Base-by-base conservation (phyloP, 2,888 invertebrate genomes). In the Drosophila longiperda region DNA sequence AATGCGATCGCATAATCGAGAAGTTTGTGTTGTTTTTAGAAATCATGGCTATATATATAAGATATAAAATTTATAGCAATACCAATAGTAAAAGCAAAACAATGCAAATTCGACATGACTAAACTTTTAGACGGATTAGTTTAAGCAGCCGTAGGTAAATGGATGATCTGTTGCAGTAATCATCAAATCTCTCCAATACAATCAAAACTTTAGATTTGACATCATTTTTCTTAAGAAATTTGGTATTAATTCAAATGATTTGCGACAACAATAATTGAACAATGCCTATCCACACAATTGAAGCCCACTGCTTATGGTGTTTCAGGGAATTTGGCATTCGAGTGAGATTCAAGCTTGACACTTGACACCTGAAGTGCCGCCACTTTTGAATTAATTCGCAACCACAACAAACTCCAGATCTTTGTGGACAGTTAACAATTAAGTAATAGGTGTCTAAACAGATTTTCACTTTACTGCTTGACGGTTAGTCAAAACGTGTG, bases 321-420 rank as follows among this genome's bases (percentile, higher is more conserved):
- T 45, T 23, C 50, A 60, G 54, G 23, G 59, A 52, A 59, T 62
- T 70, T 66, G 36, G 75, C 57, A 54, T 70, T 62, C 53, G 53
- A 60, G 60, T 54, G 5, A 49, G 49, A 29, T 20, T 26, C 55
- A 29, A 67, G 38, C 77, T 8, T 23, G 23, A 7, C 45, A 76
- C 87, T 89, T 89, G 87, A 87, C 85, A 80, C 78, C 55, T 85
- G 32, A 66, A 89, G 83, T 80, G 71, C 57, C 75, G 54, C 61
- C 67, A 67, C 60, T 71, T 71, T 53, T 58, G 53, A 26, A 42
- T 49, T 52, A 59, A 76, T 83, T 73, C 72, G 62, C 52, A 55
- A 57, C 40, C 12, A 34, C 48, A 62, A 55, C 11, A 50, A 58
- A 48, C 33, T 48, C 12, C 17, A n/a, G 17, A 33, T 23, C 3